Base-by-base conservation (phyloP, 1,140 invertebrate species). In the Augochlora pura region DNA sequence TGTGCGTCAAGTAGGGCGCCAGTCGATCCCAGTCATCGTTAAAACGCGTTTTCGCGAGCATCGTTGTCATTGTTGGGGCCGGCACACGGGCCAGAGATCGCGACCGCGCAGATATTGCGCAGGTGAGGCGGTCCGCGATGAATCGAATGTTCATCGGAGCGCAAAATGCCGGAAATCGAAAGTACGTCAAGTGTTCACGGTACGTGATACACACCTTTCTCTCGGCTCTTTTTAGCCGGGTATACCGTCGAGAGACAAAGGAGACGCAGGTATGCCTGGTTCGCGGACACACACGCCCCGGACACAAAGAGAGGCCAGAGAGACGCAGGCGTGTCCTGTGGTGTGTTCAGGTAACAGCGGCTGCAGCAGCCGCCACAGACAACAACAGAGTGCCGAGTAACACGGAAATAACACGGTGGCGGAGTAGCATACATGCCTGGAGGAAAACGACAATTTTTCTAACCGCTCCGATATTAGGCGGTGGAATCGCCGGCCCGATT, bases 101-200 rank as follows among this genome's bases (percentile, higher is more conserved):
- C 39, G 63, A 21, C 21, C 38, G 10, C 39, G 6, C 3, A 6
- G n/a, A 21, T 70, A 52, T 49, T 12, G 75, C 21, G 7, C 54
- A 46, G 68, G 60, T 54, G 76, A 60, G 71, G 52, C 57, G 57
- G 42, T 4, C 8, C 49, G 16, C 54, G 39, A 76, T 68, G 57
- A 68, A 68, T 76, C 38, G 70, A 25, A 54, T 70, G 74, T 38
- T 67, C 66, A 59, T 83, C 71, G 39, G 49, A 70, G 78, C 39
- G 49, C 59, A 39, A n/a, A 54, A 39, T 60, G n/a, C 52, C 83
- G 83, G 84, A 85, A 85, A 85, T 84, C 78, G 65, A 85, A 85
- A 85, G 83, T 78, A 72, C 84, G 52, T 84, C 73, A 70, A 77
- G 64, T 63, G 57, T 72, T 69, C 68, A 4, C 57, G 66, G 62